A percentile compares a stretch with the other conserved stretches of the same genome.
phyloP scores from a whole-genome alignment of 2,113 vertebrate species.

The Taxidea taxus region DNA sequence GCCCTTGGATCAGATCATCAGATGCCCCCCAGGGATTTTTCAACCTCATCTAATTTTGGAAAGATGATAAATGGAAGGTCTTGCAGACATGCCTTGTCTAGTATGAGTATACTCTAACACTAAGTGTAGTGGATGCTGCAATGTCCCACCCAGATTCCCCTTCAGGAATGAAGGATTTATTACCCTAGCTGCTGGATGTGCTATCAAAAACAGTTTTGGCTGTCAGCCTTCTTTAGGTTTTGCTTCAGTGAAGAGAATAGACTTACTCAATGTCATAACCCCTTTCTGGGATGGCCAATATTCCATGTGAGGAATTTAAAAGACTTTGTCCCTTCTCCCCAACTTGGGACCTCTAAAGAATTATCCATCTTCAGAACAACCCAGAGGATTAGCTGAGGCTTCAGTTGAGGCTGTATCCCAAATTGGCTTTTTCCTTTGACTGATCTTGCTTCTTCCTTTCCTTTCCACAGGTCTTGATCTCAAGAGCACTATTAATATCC shows the following conservation, averaged over 20 bases:
- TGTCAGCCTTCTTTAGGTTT: neutral
- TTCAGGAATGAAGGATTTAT: neutral
- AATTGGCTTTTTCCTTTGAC: neutral
- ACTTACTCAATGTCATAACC: neutral
- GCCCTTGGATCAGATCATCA: neutral
- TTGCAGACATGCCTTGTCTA: neutral
- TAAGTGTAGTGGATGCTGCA: neutral
- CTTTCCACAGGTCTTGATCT: neutral
- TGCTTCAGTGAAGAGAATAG: neutral
- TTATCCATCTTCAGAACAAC: neutral
- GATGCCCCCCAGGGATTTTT: neutral
- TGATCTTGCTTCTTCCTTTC: neutral
- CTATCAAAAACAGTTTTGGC: neutral
- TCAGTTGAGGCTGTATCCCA: neutral
- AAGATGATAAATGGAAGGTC: neutral
- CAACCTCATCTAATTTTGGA: conserved; percentile 35
- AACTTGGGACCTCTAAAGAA: neutral
- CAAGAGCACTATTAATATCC: neutral
- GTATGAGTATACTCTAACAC: neutral
- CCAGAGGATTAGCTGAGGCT: neutral
- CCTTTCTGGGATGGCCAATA: neutral
- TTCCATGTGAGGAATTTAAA: neutral
- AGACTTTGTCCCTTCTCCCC: neutral
- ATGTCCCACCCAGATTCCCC: neutral
- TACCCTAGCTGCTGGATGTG: neutral